Evolutionary conservation across 2,797 vertebrate species (phyloP), one percentile per base, ranked within the genome.

Genomic region (Halcyon smyrnensis): DNA sequence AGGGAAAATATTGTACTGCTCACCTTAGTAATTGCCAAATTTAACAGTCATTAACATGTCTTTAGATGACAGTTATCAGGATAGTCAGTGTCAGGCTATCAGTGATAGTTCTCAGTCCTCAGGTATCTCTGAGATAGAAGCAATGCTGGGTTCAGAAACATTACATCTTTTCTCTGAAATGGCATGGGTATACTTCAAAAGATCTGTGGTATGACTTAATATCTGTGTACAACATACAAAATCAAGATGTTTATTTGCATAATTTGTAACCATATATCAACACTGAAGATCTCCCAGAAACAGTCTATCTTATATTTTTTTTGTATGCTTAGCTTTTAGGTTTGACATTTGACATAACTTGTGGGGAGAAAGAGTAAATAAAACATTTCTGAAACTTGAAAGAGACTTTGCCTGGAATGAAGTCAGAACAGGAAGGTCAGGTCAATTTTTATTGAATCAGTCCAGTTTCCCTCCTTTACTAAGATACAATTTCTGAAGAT

Each of bases 301-400:
- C 2, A 37, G 13, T 32, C 9, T 4, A 19, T 81, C 32, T 67
- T 50, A 19, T 24, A 90, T n/a, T 34, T 90, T 78, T 59, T 45
- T 70, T 64, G 4, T 57, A 32, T 27, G 7, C 15, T 68, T 81
- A 54, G 19, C 12, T 25, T 63, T 87, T 75, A 57, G 36, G 37
- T 57, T 78, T 75, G 18, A 54, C 54, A 67, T 89, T 89, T 73
- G 70, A 43, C 30, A 53, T 71, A 64, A 60, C 25, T 90, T 70
- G 41, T 57, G 70, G 60, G 91, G 18, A 91, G 48, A 77, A 91
- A 63, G 73, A 64, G 45, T 90, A 91, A 97, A 97, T 94, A 81
- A 95, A 97, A 97, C 48, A 81, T 79, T 77, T 85, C 76, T 88
- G 85, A 94, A 94, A 78, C 69, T 88, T 95, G 74, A 17, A 90